Base-by-base conservation (phyloP, 2,888 invertebrate species). In the Cetonia aurata region DNA sequence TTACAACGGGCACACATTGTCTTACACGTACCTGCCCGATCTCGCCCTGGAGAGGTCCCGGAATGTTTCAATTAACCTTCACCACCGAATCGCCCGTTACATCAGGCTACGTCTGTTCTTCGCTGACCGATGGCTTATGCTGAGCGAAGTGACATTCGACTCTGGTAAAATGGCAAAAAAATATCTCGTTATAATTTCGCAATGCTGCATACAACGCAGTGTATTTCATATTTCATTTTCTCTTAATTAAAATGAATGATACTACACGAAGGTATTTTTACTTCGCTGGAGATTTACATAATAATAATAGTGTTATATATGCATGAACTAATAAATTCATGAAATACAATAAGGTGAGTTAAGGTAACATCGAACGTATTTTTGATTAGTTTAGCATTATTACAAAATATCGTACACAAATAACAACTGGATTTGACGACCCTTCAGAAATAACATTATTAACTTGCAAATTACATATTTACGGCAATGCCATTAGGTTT, bases 91-190 rank as follows among this genome's bases (percentile, higher is more conserved):
- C 3, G 93, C 89, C 37, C 86, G 85, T 75, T 89, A 87, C 80
- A 85, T 93, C 76, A 90, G 88, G 84, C 81, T 89, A 75, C 86
- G 89, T 71, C 85, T 92, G 52, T 88, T 87, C 80, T 93, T 92
- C 80, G 90, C 90, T 59, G 87, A 89, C 65, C 86, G 87, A 69
- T 92, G 92, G 92, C 88, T 93, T 78, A 89, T 92, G 87, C 87
- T 93, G 76, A 90, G 91, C 80, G 93, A 93, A 84, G 88, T 92
- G 70, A 84, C 86, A 52, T 89, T 89, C 79, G 87, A 88, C 75
- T 88, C 88, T 74, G 86, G 89, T 89, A 82, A 62, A 62, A 48
- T 62, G 15, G 33, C 37, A 48, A 48, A 31, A 25, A 8, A 25
- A 25, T 25, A 25, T 25, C 25, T 25, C 25, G 25, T 25, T 25